Conservation (phyloP, 1,140 invertebrate genomes). For the Euschistus heros region DNA sequence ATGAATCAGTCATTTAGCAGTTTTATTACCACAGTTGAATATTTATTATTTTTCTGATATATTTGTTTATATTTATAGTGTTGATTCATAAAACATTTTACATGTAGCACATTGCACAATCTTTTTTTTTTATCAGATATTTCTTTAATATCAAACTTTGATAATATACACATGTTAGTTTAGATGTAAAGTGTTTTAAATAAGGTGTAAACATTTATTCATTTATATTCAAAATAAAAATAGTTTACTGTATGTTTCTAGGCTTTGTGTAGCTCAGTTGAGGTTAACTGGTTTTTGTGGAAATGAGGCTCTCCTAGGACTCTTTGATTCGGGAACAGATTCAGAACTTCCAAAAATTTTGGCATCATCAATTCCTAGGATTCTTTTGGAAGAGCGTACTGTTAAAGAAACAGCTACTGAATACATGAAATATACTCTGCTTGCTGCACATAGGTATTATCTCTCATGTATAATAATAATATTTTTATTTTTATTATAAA, state of each 20-base stretch:
- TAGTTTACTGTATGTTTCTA: constrained; percentile 25
- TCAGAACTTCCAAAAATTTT: constrained; percentile 53
- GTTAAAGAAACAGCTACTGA: constrained; percentile 66
- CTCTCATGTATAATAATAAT: neutral
- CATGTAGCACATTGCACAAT: too few species aligned
- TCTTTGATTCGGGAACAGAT: constrained; percentile 67
- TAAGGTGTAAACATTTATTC: too few species aligned
- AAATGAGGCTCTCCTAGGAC: constrained; percentile 64
- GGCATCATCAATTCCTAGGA: constrained; percentile 59
- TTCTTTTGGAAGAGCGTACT: constrained; percentile 64
- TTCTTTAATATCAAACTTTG: too few species aligned
- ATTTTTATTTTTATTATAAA: neutral
- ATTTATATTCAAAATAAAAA: too few species aligned
- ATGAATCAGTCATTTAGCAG: too few species aligned
- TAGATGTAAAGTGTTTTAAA: too few species aligned
- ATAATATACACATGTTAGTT: too few species aligned
- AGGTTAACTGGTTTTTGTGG: constrained; percentile 64
- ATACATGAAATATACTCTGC: constrained; percentile 71
- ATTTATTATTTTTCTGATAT: too few species aligned
- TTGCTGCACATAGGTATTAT: constrained; percentile 50
- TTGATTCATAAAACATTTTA: too few species aligned
- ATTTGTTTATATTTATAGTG: too few species aligned
- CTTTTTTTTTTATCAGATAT: too few species aligned
- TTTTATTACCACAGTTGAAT: too few species aligned
- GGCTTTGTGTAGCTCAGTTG: constrained; percentile 62